These are phyloP conservation scores for Calidris pygmaea DNA, from an alignment of 2,113 vertebrate species.

Conservation along the genomic window DNA sequence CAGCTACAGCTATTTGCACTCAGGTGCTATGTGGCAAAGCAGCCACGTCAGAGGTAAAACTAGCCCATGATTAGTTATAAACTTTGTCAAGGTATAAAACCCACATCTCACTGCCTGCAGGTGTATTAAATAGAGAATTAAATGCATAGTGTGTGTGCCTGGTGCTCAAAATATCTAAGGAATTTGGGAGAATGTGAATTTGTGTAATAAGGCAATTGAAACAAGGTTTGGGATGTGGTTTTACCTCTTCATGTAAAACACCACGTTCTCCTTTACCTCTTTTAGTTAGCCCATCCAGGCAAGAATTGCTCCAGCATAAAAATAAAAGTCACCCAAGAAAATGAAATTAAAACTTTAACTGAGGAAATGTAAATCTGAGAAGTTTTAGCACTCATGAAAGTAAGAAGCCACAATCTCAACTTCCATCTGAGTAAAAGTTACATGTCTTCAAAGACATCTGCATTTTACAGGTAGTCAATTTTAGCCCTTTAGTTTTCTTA, in stretches of 20 bases:
- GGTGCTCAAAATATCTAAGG: not conserved
- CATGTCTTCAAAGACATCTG: not conserved
- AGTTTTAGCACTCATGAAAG: not conserved
- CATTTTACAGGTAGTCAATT: not conserved
- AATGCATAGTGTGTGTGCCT: not conserved
- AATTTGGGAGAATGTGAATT: not conserved
- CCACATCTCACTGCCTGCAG: not conserved
- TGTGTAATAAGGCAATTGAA: not conserved
- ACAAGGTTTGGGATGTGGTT: not conserved
- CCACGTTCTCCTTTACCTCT: fast-evolving
- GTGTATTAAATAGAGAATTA: not conserved
- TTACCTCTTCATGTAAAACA: not conserved
- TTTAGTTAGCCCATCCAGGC: not conserved
- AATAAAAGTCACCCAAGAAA: not conserved
- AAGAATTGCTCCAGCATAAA: not conserved
- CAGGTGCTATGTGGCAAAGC: not conserved
- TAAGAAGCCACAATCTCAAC: not conserved
- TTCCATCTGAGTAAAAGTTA: not conserved
- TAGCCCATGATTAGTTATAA: not conserved
- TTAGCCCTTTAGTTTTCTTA: not conserved
- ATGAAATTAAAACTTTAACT: not conserved
- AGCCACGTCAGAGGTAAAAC: not conserved
- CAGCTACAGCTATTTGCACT: not conserved
- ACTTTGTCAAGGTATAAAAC: not conserved
- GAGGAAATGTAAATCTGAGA: not conserved